These are phyloP conservation scores for Nephrocerus scutellatus DNA, from an alignment of 2,888 invertebrate species.

Conservation along the genomic window DNA sequence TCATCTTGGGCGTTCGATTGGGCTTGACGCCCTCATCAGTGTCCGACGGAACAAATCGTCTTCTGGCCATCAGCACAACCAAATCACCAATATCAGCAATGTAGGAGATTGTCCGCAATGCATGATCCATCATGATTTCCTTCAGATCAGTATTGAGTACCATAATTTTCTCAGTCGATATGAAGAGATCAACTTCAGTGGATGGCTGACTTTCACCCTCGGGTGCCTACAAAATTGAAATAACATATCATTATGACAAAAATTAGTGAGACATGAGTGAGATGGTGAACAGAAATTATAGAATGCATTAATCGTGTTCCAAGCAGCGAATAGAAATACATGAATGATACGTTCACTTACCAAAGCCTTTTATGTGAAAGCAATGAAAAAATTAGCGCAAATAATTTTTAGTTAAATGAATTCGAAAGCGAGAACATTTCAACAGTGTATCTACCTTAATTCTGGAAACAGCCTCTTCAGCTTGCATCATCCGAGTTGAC, in stretches of 20 bases:
- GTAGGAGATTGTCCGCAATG: constrained; percentile 94
- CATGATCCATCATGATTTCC: constrained; percentile 99
- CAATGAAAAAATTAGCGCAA: constrained; percentile 25
- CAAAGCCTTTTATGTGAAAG: constrained; percentile 31
- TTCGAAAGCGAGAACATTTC: neutral
- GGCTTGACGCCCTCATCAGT: constrained; percentile 61
- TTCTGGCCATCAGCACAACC: constrained; percentile 94
- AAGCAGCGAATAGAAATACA: constrained; percentile 6
- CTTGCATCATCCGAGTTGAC: constrained; percentile 98
- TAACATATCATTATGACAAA: neutral
- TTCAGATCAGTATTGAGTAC: constrained; percentile 97
- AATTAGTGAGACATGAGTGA: neutral
- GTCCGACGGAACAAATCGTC: constrained; percentile 85
- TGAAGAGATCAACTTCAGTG: constrained; percentile 97
- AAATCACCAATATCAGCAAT: constrained; percentile 99
- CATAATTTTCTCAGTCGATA: constrained; percentile 99
- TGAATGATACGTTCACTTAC: constrained; percentile 26
- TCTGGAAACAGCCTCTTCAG: constrained; percentile 97
- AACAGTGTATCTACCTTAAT: constrained; percentile 74
- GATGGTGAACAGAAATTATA: neutral
- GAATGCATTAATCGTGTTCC: neutral
- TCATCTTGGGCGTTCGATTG: constrained; percentile 92
- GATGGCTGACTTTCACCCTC: constrained; percentile 98
- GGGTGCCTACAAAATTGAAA: constrained; percentile 64
- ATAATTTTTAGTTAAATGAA: neutral